Evolutionary conservation across 2,888 invertebrate species (phyloP), one percentile per base, ranked within the genome.

Genomic region (Chloromyia formosa): DNA sequence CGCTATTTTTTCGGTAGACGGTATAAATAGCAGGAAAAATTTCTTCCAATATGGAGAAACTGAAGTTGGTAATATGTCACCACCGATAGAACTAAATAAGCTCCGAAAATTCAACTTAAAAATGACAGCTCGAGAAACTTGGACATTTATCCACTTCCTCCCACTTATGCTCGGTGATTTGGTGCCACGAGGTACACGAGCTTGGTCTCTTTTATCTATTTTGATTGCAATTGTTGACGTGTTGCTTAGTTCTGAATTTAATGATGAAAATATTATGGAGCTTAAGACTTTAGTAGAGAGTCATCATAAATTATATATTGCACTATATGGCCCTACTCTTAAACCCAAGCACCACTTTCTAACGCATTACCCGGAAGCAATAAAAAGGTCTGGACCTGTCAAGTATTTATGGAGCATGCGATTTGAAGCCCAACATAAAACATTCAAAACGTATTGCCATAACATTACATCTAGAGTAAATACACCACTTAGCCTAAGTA

Each of bases 81-180:
- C 66, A 1, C 75, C 75, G 45, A 69, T 78, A 68, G 20, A 22
- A 45, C 10, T 73, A 5, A 66, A 27, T 9, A 60, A 75, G n/a
- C 54, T 78, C 12, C 77, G 78, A 71, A 64, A 40, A 10, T 23
- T 14, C 16, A 76, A 75, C 10, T 77, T 79, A 14, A 75, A 75
- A 74, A 77, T 79, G 77, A 75, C 78, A 10, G 77, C 78, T 5
- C 76, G 77, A 2, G 77, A 79, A 74, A 77, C 74, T 66, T 56
- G 66, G 20, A 74, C 71, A 20, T 78, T 78, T 77, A 10, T 49
- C 5, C 68, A 75, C 68, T 75, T 75, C 40, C 62, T 76, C 40
- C 73, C 75, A 64, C n/a, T 76, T 4, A 76, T 69, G 73, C 40
- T 71, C 3, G 77, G 78, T 49, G 77, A 77, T 74, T 61, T 77